Conservation (phyloP, 1,140 invertebrate species). For the Triops longicaudatus region DNA sequence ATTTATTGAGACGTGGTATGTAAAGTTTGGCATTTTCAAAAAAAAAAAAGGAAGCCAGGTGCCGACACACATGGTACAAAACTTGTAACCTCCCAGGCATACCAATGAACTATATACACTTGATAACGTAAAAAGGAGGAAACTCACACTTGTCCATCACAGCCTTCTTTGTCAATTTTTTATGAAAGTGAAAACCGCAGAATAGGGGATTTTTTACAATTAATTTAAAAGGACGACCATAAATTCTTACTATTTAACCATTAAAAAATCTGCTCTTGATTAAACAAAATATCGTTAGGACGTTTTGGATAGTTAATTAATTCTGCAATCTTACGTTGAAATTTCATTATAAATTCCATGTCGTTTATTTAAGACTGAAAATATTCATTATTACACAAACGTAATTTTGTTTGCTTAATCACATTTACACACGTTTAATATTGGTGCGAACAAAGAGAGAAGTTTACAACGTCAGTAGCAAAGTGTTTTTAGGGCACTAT, state of each 20-base stretch:
- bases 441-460: too few relatives aligned
- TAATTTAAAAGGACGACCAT: neutral
- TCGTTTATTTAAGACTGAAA: too few relatives aligned
- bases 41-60: neutral
- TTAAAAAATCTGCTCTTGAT: neutral
- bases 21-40: neutral
- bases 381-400: too few relatives aligned
- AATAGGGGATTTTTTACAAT: neutral
- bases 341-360: too few relatives aligned
- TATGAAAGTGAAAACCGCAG: neutral
- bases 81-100: neutral
- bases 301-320: neutral
- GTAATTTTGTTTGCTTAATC: too few relatives aligned
- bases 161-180: neutral
- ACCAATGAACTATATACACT: conserved; percentile 7
- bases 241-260: neutral
- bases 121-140: neutral
- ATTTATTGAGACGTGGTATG: neutral
- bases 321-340: neutral
- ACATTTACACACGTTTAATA: too few relatives aligned
- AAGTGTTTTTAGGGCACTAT: too few relatives aligned
- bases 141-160: neutral
- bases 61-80: neutral
- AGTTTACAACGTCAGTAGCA: too few relatives aligned
- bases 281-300: neutral